Base-by-base conservation (phyloP, 2,113 vertebrate genomes). In the Lepidothrix coronata region DNA sequence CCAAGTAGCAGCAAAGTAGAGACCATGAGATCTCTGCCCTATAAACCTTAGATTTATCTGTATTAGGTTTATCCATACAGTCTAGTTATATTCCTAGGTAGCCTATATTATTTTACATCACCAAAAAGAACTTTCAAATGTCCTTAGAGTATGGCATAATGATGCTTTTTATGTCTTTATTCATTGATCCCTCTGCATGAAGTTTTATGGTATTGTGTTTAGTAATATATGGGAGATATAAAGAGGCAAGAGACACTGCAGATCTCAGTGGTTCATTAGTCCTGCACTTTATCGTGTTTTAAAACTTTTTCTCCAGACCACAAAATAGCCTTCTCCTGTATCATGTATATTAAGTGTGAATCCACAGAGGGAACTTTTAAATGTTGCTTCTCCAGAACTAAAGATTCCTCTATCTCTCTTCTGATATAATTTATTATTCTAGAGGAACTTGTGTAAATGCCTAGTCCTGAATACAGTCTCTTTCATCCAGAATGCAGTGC, bases 161-260 rank as follows among this genome's bases (percentile, higher is more conserved):
- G 52, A 62, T 65, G 43, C 37, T 30, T 84, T 96, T 96, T 91
- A 87, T 89, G 37, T 94, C 86, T 85, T 65, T 72, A 51, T 93
- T 93, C 83, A 87, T 91, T 77, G 62, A 57, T 91, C 86, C 70
- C 93, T 11, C 39, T 24, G 37, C 9, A 3, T 37, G 20, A 71
- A 74, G n/a, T 81, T 92, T 93, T 92, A 88, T 55, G 84, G 58
- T 67, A 57, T 33, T 75, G 22, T 27, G 33, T 89, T 94, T 92
- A 89, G 62, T 81, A 90, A 77, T 90, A 57, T 31, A 88, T 20
- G 14, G 68, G 65, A 91, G 79, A 87, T 49, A 46, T 84, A 93
- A 97, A 87, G 83, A 88, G 35, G n/a, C 76, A 96, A 77, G 88
- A 88, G 88, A 92, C 76, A 37, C n/a, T 75, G 59, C 37, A 78